phyloP scores from a whole-genome alignment of 1,140 invertebrate species.

The Eciton burchellii region DNA sequence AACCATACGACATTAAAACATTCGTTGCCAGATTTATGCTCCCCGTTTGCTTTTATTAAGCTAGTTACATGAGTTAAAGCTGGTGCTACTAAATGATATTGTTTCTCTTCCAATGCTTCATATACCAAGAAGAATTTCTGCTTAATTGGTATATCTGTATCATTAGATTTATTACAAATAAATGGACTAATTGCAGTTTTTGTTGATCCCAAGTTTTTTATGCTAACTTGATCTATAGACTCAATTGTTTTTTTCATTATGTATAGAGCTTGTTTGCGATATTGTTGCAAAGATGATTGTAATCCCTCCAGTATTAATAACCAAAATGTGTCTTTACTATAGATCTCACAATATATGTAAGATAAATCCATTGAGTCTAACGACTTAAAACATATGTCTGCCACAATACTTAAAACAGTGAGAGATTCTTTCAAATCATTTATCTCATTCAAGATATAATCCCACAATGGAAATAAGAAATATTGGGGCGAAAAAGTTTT shows the following conservation, averaged over 20 bases:
- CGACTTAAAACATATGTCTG: conserved; percentile 65
- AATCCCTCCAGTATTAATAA: conserved; percentile 68
- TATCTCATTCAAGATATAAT: conserved; percentile 45
- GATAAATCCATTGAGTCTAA: conserved; percentile 17
- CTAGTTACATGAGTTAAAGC: conserved; percentile 81
- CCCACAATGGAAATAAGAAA: conserved; percentile 60
- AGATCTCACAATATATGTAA: conserved; percentile 55
- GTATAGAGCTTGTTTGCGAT: conserved; percentile 81
- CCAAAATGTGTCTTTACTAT: conserved; percentile 70
- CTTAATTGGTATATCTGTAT: conserved; percentile 66
- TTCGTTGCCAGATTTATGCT: conserved; percentile 68
- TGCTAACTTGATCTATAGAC: conserved; percentile 60
- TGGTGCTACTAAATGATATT: conserved; percentile 87
- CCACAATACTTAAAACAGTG: conserved; percentile 66
- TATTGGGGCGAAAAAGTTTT: conserved; percentile 48
- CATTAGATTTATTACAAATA: conserved; percentile 48
- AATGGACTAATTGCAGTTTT: conserved; percentile 69
- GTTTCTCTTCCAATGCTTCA: conserved; percentile 88
- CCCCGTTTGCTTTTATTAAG: conserved; percentile 71
- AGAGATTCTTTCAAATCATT: conserved; percentile 63
- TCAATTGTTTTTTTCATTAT: conserved; percentile 78
- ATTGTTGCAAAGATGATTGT: conserved; percentile 63
- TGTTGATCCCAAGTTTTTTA: background rate
- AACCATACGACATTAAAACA: conserved; percentile 81
- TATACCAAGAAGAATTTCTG: conserved; percentile 84